A percentile compares a stretch with the other conserved stretches of the same genome.
phyloP scores from a whole-genome alignment of 2,113 vertebrate species.

The Pogona vitticeps region DNA sequence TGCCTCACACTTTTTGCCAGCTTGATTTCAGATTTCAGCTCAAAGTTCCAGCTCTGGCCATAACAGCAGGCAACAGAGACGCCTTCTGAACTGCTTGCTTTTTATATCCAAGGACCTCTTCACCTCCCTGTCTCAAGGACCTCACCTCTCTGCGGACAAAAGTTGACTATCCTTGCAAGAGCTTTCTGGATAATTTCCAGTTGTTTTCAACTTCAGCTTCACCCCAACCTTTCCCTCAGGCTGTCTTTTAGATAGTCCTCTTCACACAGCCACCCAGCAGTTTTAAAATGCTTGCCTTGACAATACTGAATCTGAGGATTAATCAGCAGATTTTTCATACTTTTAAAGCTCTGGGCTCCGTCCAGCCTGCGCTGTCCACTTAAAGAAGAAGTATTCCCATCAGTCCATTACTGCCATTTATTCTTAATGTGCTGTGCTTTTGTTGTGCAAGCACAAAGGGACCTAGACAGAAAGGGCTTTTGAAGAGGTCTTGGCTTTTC shows the following conservation, averaged over 20 bases:
- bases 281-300: constrained; percentile 15
- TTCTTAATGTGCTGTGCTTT: constrained; percentile 59
- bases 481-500: constrained; percentile 41
- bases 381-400: constrained; percentile 64
- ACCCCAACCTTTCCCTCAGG: neutral
- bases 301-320: constrained; percentile 42
- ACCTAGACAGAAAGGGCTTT: constrained; percentile 10
- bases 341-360: constrained; percentile 59
- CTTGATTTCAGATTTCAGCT: neutral
- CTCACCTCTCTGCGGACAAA: too few relatives aligned
- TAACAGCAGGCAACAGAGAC: neutral
- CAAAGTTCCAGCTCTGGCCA: neutral
- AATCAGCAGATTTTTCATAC: constrained; percentile 59
- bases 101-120: too few relatives aligned
- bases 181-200: neutral
- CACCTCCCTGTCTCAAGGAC: too few relatives aligned
- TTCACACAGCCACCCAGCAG: constrained; percentile 26
- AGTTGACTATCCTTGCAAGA: too few relatives aligned
- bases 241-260: constrained; percentile 6
- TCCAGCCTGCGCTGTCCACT: constrained; percentile 56
- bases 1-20: too few relatives aligned
- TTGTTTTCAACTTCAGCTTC: constrained; percentile 16
- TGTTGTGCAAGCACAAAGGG: constrained; percentile 67
- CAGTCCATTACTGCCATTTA: constrained; percentile 68
- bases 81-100: too few relatives aligned